Percentiles rank a stretch among this genome's conserved stretches.
Evolutionary conservation across 2,797 vertebrate genomes (phyloP).

Genomic region (Sebastolobus altivelis): DNA sequence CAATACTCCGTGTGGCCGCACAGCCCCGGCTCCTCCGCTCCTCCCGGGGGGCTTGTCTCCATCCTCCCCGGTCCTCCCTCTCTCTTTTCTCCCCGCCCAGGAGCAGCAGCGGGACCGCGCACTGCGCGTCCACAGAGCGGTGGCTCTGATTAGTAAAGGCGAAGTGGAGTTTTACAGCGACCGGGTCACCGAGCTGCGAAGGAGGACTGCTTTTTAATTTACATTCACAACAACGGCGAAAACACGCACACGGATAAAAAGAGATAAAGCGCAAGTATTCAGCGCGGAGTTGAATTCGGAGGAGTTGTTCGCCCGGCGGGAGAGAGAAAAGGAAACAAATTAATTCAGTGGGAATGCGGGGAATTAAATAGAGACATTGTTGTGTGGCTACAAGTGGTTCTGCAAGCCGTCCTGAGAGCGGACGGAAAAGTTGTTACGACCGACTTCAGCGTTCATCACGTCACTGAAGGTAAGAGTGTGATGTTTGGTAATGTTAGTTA

Average conservation of each 20-base stretch:
- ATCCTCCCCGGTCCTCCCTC: not conserved
- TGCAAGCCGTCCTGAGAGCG: constrained; percentile 38
- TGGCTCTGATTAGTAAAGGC: constrained; percentile 82
- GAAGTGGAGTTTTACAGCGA: constrained; percentile 68
- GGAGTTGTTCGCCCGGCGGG: constrained; percentile 21
- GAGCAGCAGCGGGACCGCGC: constrained; percentile 75
- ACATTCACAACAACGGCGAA: constrained; percentile 24
- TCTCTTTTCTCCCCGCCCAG: constrained; percentile 55
- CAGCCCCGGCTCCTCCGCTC: no score
- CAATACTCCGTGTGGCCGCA: not conserved
- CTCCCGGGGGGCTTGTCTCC: not conserved
- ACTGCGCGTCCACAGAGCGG: constrained; percentile 65
- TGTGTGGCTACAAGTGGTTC: constrained; percentile 35
- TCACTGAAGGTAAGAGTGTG: constrained; percentile 68
- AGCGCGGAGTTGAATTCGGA: constrained; percentile 39
- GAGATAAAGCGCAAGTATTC: not conserved
- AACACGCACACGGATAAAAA: constrained; percentile 38
- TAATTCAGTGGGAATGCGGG: constrained; percentile 66
- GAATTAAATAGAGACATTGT: constrained; percentile 75
- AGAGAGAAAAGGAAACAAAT: constrained; percentile 33
- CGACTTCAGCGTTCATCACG: constrained; percentile 52
- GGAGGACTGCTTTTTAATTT: constrained; percentile 48
- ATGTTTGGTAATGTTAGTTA: constrained; percentile 16
- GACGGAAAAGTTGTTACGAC: constrained; percentile 22
- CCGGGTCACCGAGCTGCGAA: constrained; percentile 53